These are phyloP conservation scores for Mobula birostris DNA, from an alignment of 2,113 vertebrate genomes.

Conservation along the genomic window DNA sequence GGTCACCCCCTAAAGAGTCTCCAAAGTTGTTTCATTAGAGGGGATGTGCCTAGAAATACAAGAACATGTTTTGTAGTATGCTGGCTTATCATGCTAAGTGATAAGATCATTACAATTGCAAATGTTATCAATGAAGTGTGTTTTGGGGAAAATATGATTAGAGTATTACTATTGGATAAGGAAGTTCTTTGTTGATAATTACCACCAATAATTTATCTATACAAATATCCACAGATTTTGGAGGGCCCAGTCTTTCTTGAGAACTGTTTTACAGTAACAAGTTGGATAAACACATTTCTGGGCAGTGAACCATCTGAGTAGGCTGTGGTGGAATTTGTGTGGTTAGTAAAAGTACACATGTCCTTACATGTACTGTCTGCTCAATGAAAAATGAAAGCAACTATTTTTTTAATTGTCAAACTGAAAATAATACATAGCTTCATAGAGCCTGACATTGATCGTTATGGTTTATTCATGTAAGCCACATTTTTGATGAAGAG, in stretches of 20 bases:
- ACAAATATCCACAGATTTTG: background rate
- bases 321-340: constrained; percentile 30
- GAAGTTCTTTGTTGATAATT: background rate
- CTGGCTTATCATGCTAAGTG: background rate
- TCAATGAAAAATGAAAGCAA: constrained; percentile 23
- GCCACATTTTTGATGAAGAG: background rate
- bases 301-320: constrained; percentile 34
- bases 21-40: background rate
- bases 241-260: background rate
- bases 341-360: constrained; percentile 29
- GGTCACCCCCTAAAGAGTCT: background rate
- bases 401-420: background rate
- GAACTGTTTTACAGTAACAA: constrained; percentile 17
- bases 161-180: background rate
- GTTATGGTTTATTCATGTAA: constrained; percentile 11
- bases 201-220: background rate
- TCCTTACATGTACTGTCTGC: constrained; percentile 32
- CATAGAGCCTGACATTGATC: background rate
- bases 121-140: no score
- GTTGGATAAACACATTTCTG: constrained; percentile 37
- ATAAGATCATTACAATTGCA: background rate
- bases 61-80: background rate
- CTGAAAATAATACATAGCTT: background rate
- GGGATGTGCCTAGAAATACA: background rate
- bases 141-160: no score